Evolutionary conservation across 2,797 vertebrate genomes (phyloP), one percentile per base, ranked within the genome.

Genomic region (Coregonus suidteri): DNA sequence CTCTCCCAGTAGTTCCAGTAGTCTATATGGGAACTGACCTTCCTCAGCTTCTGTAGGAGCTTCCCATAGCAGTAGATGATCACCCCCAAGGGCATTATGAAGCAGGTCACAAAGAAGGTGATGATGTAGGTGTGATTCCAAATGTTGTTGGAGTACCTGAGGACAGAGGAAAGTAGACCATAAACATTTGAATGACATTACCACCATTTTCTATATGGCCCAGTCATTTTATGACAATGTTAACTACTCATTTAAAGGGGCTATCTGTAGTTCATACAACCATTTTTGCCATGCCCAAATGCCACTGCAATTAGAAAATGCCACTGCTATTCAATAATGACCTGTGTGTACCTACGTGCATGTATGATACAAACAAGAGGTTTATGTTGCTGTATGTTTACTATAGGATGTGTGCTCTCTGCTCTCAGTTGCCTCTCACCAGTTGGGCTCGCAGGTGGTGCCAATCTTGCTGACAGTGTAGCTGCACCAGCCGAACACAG

Each of bases 391-490:
- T 47, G 41, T 47, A 47, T 47, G 41, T 47, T 47, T 47, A 47
- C 41, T 47, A 47, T 47, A 47, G 41, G 59, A 64, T 25, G 25
- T 30, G 20, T 64, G 20, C 25, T 4, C 59, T 64, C 20, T 64
- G 59, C 4, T 59, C 59, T 41, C 34, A 74, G 20, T 9, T 74
- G 66, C 65, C 30, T 62, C 96, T 96, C 92, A 98, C 97, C 96
- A 98, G 91, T 97, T 97, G 0, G 95, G 97, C 88, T 98, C 97
- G 88, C 97, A 98, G 14, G 96, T 97, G 73, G 97, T 98, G 77
- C 96, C 97, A 69, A 97, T 97, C 92, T 95, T 97, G 91, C 96
- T 98, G 77, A 95, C 87, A 0, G 95, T 96, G 86, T 97, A 97
- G 89, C 96, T 97, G 93, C 95, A 97, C 96, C 97, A 97, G 30